Base-by-base conservation (phyloP, 1,140 invertebrate genomes). In the Hypothenemus hampei region DNA sequence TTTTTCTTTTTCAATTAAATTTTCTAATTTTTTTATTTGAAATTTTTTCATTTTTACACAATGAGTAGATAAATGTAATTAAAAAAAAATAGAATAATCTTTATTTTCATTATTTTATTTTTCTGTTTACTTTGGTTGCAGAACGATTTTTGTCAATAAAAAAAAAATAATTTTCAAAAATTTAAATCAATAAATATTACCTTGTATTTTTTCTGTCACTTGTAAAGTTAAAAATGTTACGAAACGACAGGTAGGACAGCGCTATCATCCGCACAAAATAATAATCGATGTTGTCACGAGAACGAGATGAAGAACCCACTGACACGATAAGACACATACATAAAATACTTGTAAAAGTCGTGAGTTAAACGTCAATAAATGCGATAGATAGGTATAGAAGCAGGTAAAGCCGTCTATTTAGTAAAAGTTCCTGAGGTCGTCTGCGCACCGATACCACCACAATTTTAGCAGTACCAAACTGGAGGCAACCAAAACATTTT, bases 241-340 rank as follows among this genome's bases (percentile, higher is more conserved):
- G 26, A 53, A 53, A 44, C 22, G 13, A 44, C 7, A 22, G 26
- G 13, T 7, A 43, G 44, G 22, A 44, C 29, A 5, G 29, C 39
- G n/a, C 6, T 53, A 33, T 53, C 50, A 53, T 53, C 23, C 39
- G 47, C 47, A 39, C 20, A 31, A 21, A 19, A n/a, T n/a, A 39
- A 5, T 50, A 44, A 45, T 53, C 35, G n/a, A 15, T 8, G 37
- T 5, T 16, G 13, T 21, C 18, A 29, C 26, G 24, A 19, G 1
- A 41, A 7, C 23, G n/a, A 26, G 21, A 37, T 19, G 36, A 54
- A 54, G 43, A 54, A 54, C 51, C 39, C 51, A 54, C 51, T 54
- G 51, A 54, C 51, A 54, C 51, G 20, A 46, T 54, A 54, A 46
- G 37, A 54, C 37, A 54, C 40, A 54, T 54, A 54, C 51, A 54